These are phyloP conservation scores for Uloborus diversus DNA, from an alignment of 1,140 invertebrate genomes.

Conservation along the genomic window DNA sequence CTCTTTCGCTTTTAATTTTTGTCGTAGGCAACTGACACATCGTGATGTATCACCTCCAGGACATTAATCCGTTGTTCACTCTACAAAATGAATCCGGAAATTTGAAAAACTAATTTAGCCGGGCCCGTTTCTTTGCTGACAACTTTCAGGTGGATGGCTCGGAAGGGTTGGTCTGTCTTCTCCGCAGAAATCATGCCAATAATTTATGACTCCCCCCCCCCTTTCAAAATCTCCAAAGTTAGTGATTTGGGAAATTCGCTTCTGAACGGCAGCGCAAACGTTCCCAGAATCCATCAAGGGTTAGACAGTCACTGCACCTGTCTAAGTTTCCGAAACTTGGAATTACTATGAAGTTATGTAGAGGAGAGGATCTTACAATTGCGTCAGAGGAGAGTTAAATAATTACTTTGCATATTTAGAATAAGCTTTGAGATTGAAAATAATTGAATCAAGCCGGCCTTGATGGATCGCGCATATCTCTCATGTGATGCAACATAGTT, in stretches of 20 bases:
- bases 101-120: slow-evolving; percentile 50
- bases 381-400: too few relatives aligned
- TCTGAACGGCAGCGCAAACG: slow-evolving; percentile 8
- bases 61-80: slow-evolving; percentile 48
- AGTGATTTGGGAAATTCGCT: slow-evolving; percentile 37
- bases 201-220: slow-evolving; percentile 50
- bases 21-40: slow-evolving; percentile 35
- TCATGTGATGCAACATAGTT: too few relatives aligned
- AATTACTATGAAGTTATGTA: too few relatives aligned
- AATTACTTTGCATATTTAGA: too few relatives aligned
- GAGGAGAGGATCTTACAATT: too few relatives aligned
- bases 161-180: not conserved
- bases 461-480: too few relatives aligned
- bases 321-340: slow-evolving; percentile 31
- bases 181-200: slow-evolving; percentile 46
- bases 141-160: not conserved
- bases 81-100: slow-evolving; percentile 53
- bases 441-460: too few relatives aligned
- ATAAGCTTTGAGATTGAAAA: too few relatives aligned
- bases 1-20: slow-evolving; percentile 32
- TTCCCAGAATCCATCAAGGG: slow-evolving; percentile 44
- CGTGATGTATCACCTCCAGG: slow-evolving; percentile 47
- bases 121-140: slow-evolving; percentile 19
- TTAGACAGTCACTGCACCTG: slow-evolving; percentile 20
- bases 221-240: slow-evolving; percentile 5